Conservation (phyloP, 2,113 vertebrate species). For the Ictidomys tridecemlineatus region DNA sequence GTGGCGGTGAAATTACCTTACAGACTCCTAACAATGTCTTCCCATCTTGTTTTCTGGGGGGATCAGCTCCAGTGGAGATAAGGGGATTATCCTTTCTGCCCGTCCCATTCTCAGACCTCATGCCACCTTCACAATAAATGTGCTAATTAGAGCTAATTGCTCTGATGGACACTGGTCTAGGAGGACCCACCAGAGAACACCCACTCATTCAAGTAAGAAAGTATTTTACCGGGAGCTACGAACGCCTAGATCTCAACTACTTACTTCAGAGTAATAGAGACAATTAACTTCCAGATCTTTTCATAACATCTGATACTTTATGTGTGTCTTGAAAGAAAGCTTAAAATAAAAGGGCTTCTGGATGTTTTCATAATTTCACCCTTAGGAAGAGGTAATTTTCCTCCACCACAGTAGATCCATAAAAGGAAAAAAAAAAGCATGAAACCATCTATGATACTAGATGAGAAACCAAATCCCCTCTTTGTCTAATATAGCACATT, state of each 20-base stretch:
- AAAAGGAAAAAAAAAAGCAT: neutral
- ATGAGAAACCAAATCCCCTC: neutral
- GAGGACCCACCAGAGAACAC: neutral
- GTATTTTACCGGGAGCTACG: neutral
- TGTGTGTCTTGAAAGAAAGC: conserved; percentile 21
- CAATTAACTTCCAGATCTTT: neutral
- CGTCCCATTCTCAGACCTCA: neutral
- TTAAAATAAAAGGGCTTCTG: neutral
- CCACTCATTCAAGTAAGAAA: neutral
- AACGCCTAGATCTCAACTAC: neutral
- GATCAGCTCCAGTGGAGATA: neutral
- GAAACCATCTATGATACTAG: neutral
- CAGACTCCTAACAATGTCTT: neutral
- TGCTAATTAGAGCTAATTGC: conserved; percentile 61
- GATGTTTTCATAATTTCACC: neutral
- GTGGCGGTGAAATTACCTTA: neutral
- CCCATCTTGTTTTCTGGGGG: neutral
- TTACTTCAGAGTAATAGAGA: neutral
- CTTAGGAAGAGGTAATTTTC: neutral
- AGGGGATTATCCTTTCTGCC: conserved; percentile 26
- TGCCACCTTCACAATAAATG: neutral
- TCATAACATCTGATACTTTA: neutral
- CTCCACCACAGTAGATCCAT: neutral
- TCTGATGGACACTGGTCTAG: neutral
- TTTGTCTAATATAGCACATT: neutral